Evolutionary conservation across 2,797 vertebrate species (phyloP).

Genomic region (Spatula versicolor): DNA sequence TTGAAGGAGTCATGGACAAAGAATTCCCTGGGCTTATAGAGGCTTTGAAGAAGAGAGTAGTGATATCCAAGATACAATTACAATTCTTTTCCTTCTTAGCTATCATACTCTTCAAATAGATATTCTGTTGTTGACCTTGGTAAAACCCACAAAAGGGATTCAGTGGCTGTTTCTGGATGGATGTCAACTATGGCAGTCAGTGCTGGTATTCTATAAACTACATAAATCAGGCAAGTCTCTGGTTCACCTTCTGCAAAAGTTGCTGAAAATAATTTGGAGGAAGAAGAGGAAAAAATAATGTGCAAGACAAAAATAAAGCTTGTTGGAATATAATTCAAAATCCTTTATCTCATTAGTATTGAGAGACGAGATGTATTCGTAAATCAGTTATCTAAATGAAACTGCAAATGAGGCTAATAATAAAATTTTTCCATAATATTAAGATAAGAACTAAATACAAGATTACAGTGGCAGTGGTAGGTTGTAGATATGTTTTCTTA

Average conservation of each 20-base stretch:
- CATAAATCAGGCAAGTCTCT: background rate
- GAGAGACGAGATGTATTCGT: background rate
- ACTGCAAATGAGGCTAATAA: slow-evolving; percentile 54
- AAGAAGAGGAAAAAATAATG: background rate
- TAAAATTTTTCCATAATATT: slow-evolving; percentile 28
- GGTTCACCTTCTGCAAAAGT: background rate
- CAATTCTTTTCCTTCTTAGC: background rate
- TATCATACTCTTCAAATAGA: background rate
- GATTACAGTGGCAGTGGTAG: background rate
- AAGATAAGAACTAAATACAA: slow-evolving; percentile 17
- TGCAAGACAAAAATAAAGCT: background rate
- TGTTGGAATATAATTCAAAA: slow-evolving; percentile 10
- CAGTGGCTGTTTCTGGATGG: background rate
- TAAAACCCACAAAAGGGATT: background rate
- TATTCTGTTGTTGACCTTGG: background rate
- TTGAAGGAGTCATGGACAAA: background rate
- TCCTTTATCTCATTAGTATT: slow-evolving; percentile 25
- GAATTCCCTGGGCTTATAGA: background rate
- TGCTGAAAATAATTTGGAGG: background rate
- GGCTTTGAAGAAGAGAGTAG: background rate
- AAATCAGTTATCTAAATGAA: slow-evolving; percentile 61
- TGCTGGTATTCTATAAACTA: background rate
- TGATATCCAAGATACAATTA: background rate
- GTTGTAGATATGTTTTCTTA: background rate
- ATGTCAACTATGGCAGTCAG: background rate